These are phyloP conservation scores for Oxyruncus cristatus DNA, from an alignment of 2,113 vertebrate genomes.

Conservation along the genomic window DNA sequence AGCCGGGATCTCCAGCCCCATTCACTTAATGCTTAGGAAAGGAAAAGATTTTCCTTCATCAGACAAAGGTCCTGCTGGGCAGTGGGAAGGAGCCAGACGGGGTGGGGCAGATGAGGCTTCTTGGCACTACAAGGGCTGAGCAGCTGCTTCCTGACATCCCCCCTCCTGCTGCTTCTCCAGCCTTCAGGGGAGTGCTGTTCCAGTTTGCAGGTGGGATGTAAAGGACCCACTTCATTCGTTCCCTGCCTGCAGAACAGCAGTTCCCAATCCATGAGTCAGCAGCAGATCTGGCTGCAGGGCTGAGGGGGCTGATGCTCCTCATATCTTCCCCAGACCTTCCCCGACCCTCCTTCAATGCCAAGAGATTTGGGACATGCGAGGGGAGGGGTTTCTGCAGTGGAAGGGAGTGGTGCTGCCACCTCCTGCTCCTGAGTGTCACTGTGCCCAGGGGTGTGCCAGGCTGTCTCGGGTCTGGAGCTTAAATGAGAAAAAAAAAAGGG, in stretches of 20 bases:
- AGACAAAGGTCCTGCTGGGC: background rate
- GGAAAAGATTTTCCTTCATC: background rate
- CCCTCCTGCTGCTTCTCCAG: background rate
- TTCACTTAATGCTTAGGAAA: background rate
- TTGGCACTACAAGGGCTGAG: background rate
- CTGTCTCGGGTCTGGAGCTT: background rate
- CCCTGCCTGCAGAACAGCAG: background rate
- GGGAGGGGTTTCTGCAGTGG: background rate
- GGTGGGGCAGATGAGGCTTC: background rate
- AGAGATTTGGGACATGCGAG: background rate
- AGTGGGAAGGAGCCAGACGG: background rate
- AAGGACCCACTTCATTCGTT: rapidly evolving
- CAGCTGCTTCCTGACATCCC: background rate
- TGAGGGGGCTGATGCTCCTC: background rate
- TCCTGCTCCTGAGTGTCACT: background rate
- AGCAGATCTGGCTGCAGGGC: background rate
- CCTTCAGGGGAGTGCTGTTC: background rate
- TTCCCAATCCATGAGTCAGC: background rate
- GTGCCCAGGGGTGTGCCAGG: background rate
- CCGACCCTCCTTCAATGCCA: background rate
- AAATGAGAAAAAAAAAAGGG: background rate
- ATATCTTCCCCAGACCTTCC: rapidly evolving
- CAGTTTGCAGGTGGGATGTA: background rate
- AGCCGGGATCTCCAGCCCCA: background rate
- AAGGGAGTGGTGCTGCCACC: background rate